These are phyloP conservation scores for Pseudoips prasinana DNA, from an alignment of 2,888 invertebrate genomes.

Conservation along the genomic window DNA sequence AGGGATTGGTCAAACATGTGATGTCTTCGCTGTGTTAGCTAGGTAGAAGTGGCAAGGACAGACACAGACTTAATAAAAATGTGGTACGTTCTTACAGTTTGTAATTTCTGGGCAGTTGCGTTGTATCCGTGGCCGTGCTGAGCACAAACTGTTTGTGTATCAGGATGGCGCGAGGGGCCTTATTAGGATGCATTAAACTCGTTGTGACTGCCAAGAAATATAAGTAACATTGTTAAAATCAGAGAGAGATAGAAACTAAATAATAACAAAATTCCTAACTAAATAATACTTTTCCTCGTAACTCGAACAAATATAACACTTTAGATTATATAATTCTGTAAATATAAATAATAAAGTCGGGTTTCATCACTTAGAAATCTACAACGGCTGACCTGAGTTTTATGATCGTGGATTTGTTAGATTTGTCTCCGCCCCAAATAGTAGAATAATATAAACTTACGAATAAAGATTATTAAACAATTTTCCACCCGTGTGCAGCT, in stretches of 20 bases:
- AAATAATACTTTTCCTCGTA: neutral
- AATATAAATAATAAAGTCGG: neutral
- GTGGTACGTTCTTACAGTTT: slow-evolving; percentile 11
- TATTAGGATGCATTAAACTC: neutral
- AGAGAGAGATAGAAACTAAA: neutral
- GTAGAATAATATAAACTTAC: too few species aligned
- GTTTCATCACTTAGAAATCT: neutral
- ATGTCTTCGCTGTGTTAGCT: too few species aligned
- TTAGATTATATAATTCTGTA: too few species aligned
- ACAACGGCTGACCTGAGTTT: neutral
- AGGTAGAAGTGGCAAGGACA: too few species aligned
- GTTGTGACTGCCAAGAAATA: neutral
- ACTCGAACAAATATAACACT: neutral
- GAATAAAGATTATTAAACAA: too few species aligned
- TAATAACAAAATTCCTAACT: neutral
- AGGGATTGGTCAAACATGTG: too few species aligned
- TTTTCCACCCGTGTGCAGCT: too few species aligned
- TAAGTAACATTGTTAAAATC: neutral
- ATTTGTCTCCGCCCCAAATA: too few species aligned
- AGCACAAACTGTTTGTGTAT: slow-evolving; percentile 5
- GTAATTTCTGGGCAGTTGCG: slow-evolving; percentile 3
- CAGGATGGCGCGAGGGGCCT: slow-evolving; percentile 4
- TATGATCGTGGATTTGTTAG: too few species aligned
- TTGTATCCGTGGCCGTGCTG: slow-evolving; percentile 7
- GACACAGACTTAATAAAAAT: too few species aligned